phyloP scores from a whole-genome alignment of 2,113 vertebrate species.

The Sakesphorus luctuosus region DNA sequence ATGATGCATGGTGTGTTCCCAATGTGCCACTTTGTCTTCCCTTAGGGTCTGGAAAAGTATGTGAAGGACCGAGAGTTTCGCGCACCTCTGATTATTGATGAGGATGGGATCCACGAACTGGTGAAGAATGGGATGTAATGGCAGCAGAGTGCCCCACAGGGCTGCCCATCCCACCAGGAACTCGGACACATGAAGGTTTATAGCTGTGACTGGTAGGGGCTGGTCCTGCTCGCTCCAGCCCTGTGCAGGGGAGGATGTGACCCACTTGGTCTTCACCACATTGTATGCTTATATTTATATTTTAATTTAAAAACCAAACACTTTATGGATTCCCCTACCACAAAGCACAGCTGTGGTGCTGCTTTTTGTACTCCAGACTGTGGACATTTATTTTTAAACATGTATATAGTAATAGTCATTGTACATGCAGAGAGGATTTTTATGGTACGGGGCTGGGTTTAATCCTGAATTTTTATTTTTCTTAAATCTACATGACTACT shows the following conservation, averaged over 20 bases:
- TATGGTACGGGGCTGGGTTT: slow-evolving; percentile 49
- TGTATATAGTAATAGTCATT: slow-evolving; percentile 62
- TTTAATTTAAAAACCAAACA: slow-evolving; percentile 61
- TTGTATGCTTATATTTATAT: slow-evolving; percentile 72
- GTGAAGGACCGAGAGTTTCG: slow-evolving; percentile 86
- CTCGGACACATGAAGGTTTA: neutral
- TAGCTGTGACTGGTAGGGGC: neutral
- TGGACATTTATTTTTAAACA: slow-evolving; percentile 47
- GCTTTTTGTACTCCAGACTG: neutral
- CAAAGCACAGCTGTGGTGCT: neutral
- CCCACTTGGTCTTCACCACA: neutral
- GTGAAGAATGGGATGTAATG: slow-evolving; percentile 88
- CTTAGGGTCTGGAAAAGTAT: slow-evolving; percentile 85
- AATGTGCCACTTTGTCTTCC: neutral
- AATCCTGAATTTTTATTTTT: slow-evolving; percentile 61
- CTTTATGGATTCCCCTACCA: neutral
- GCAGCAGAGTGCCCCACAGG: rapidly evolving
- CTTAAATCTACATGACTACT: slow-evolving; percentile 21
- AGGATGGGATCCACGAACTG: slow-evolving; percentile 83
- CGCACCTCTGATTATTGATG: slow-evolving; percentile 84
- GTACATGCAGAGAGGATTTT: slow-evolving; percentile 50
- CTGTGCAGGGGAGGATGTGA: neutral
- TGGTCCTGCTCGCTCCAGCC: neutral
- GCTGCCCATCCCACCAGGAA: neutral
- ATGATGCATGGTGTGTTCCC: rapidly evolving